Evolutionary conservation across 1,140 invertebrate genomes (phyloP).

Genomic region (Drosophila teissieri): DNA sequence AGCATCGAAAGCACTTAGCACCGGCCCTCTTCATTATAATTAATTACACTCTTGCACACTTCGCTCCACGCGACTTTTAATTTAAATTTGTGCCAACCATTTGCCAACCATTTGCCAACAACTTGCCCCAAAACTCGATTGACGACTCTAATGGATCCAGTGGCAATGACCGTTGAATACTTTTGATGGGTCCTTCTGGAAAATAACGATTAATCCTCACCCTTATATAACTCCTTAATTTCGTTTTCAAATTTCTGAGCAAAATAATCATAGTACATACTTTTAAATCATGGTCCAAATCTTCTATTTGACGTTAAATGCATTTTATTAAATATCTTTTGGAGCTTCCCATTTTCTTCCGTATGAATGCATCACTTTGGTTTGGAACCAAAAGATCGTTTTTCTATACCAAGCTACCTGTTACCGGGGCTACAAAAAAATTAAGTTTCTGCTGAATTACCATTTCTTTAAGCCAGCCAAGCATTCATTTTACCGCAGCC

Average conservation of each 20-base stretch:
- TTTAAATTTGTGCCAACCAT: conserved; percentile 22
- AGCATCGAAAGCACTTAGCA: conserved; percentile 38
- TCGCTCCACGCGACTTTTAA: conserved; percentile 19
- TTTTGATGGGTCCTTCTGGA: conserved; percentile 15
- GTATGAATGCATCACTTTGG: too few species aligned
- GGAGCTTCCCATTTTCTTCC: too few species aligned
- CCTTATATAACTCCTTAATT: too few species aligned
- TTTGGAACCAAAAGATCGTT: too few species aligned
- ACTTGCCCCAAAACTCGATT: conserved; percentile 17
- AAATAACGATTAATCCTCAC: background rate
- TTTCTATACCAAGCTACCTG: too few species aligned
- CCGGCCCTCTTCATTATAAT: conserved; percentile 27
- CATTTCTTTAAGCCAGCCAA: background rate
- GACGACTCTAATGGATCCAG: conserved; percentile 10
- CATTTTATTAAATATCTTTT: too few species aligned
- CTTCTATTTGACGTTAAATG: too few species aligned
- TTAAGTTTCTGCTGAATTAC: background rate
- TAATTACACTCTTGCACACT: conserved; percentile 34
- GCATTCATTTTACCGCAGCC: background rate
- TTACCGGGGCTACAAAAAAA: too few species aligned
- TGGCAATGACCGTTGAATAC: background rate
- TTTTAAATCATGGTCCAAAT: too few species aligned
- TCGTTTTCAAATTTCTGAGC: too few species aligned
- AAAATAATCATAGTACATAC: too few species aligned
- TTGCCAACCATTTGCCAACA: conserved; percentile 1